Evolutionary conservation across 2,113 vertebrate genomes (phyloP), one percentile per base, ranked within the genome.

Genomic region (Ceyx cyanopectus): DNA sequence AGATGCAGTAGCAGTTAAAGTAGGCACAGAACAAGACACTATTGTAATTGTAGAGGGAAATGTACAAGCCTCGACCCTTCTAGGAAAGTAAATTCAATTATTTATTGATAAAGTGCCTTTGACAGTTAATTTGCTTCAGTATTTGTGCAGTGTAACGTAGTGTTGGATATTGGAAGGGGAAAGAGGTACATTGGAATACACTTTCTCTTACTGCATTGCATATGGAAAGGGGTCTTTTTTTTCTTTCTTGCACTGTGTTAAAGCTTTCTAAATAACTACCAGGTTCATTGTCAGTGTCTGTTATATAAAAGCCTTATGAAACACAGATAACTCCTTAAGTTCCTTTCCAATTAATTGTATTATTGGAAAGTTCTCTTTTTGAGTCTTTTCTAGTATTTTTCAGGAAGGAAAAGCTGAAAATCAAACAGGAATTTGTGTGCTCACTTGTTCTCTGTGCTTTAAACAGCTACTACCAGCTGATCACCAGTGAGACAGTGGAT

Each of bases 101-200:
- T 92, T 91, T 92, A 82, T 85, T 89, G 89, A 88, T 85, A 82
- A 95, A 93, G 89, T 77, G 74, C 90, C 73, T 62, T 50, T 87
- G 75, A 90, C 84, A 82, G 78, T 87, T 91, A 84, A 94, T 92
- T 91, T 94, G 76, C 74, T 85, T 93, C 89, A 61, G 40, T 45
- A 58, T 91, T 87, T 6, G 21, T 50, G 70, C 63, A 43, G 57
- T 76, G 48, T 46, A 88, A 80, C 1, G 0, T 46, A 43, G 67
- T 68, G 73, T 51, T 10, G 3, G 66, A 27, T 77, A 27, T 41
- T n/a, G 76, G 73, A 81, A 87, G 53, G 46, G 72, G 63, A 82
- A 93, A 68, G 73, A 89, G 74, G 61, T 83, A 37, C 58, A 84
- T 57, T 60, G 81, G 68, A 85, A 87, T 24, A 29, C 16, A 14